phyloP scores from a whole-genome alignment of 2,888 invertebrate genomes.

The Pomacea canaliculata region DNA sequence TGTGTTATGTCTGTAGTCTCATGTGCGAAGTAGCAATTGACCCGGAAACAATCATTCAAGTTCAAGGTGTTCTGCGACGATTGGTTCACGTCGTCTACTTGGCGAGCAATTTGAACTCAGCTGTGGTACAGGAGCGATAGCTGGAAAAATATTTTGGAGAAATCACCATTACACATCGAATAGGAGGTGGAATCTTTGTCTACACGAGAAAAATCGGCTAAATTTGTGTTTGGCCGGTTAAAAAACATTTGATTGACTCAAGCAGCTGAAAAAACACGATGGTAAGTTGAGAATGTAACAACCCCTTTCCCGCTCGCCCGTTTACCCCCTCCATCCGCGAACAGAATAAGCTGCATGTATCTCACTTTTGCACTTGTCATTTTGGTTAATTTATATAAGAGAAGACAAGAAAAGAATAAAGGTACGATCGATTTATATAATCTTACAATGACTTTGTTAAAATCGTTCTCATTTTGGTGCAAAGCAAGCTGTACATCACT shows the following conservation, averaged over 20 bases:
- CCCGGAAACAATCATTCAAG: too few relatives aligned
- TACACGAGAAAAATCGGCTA: too few relatives aligned
- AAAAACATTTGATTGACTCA: neutral
- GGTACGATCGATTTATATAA: too few relatives aligned
- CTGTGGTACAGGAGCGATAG: neutral
- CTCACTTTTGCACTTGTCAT: neutral
- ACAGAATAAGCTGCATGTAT: neutral
- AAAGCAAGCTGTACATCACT: too few relatives aligned
- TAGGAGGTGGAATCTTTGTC: too few relatives aligned
- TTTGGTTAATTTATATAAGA: neutral
- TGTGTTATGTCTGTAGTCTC: too few relatives aligned
- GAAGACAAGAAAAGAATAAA: neutral
- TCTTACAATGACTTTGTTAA: too few relatives aligned
- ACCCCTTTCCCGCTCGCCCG: constrained; percentile 6
- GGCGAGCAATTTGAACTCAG: constrained; percentile 24
- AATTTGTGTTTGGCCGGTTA: neutral
- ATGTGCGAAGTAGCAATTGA: too few relatives aligned
- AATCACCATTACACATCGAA: neutral
- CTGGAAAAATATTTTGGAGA: constrained; percentile 5
- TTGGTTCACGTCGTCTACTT: neutral
- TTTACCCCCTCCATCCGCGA: neutral
- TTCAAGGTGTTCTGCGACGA: neutral
- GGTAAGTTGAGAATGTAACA: neutral
- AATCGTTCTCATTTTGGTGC: too few relatives aligned
- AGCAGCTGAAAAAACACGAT: neutral